phyloP scores from a whole-genome alignment of 2,113 vertebrate genomes.

The Polyodon spathula region DNA sequence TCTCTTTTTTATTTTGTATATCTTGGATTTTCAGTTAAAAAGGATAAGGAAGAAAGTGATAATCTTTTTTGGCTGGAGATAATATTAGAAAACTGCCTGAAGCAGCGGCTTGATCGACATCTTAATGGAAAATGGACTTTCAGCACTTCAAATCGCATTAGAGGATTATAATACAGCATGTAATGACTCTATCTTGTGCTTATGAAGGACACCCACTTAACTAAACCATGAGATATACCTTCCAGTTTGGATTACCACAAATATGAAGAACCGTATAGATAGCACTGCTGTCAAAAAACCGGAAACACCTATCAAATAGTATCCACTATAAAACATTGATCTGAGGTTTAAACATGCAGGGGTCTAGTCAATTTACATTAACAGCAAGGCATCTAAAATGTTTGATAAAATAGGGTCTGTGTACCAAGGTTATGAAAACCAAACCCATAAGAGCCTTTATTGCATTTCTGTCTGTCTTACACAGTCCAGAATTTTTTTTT shows the following conservation, averaged over 20 bases:
- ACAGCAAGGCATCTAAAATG: too few relatives aligned
- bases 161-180: background rate
- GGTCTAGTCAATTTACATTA: too few relatives aligned
- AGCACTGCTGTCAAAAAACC: background rate
- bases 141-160: background rate
- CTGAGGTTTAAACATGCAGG: too few relatives aligned
- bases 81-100: background rate
- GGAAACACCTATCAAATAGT: too few relatives aligned
- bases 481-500: too few relatives aligned
- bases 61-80: conserved; percentile 1
- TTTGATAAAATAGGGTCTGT: too few relatives aligned
- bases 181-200: conserved; percentile 1
- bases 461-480: too few relatives aligned
- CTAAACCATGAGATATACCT: background rate
- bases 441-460: too few relatives aligned
- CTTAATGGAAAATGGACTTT: conserved; percentile 4
- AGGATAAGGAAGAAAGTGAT: background rate
- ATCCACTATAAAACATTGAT: too few relatives aligned
- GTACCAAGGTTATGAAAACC: too few relatives aligned
- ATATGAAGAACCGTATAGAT: background rate
- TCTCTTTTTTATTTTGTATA: background rate
- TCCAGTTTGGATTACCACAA: background rate
- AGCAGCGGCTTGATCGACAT: background rate
- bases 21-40: background rate
- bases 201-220: background rate